phyloP scores from a whole-genome alignment of 1,140 invertebrate genomes.

The Venustaconcha ellipsiformis region DNA sequence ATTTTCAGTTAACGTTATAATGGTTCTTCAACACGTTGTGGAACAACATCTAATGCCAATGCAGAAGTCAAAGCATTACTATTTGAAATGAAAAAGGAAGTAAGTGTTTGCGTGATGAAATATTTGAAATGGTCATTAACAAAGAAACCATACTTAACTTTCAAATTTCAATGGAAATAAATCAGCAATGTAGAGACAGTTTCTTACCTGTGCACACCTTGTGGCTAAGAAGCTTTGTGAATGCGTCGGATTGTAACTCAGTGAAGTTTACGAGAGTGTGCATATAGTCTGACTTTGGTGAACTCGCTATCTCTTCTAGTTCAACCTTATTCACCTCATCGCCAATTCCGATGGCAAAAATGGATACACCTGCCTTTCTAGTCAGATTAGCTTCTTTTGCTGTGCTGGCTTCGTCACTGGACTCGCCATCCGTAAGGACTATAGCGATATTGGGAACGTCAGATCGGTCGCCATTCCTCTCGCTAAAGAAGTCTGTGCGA shows the following conservation, averaged over 20 bases:
- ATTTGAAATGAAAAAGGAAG: no score
- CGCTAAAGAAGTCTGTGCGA: constrained; percentile 17
- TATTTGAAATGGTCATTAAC: no score
- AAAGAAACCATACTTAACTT: no score
- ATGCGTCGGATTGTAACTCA: background rate
- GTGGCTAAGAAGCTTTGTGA: background rate
- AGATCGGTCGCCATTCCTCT: constrained; percentile 14
- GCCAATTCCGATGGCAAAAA: constrained; percentile 35
- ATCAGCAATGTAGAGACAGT: no score
- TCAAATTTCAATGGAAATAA: no score
- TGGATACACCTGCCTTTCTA: constrained; percentile 22
- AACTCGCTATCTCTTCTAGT: background rate
- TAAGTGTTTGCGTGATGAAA: no score
- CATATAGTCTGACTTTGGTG: background rate
- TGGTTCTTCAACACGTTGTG: no score
- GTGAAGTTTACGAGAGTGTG: background rate
- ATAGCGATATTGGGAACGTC: constrained; percentile 29
- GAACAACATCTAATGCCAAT: no score
- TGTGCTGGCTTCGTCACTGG: constrained; percentile 5
- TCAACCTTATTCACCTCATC: constrained; percentile 7
- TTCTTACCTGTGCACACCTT: no score
- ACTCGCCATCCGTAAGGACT: constrained; percentile 39
- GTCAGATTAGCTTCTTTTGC: constrained; percentile 18
- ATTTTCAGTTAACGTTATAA: no score
- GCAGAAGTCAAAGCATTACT: no score